Base-by-base conservation (phyloP, 2,797 vertebrate genomes). In the Vireo griseus region DNA sequence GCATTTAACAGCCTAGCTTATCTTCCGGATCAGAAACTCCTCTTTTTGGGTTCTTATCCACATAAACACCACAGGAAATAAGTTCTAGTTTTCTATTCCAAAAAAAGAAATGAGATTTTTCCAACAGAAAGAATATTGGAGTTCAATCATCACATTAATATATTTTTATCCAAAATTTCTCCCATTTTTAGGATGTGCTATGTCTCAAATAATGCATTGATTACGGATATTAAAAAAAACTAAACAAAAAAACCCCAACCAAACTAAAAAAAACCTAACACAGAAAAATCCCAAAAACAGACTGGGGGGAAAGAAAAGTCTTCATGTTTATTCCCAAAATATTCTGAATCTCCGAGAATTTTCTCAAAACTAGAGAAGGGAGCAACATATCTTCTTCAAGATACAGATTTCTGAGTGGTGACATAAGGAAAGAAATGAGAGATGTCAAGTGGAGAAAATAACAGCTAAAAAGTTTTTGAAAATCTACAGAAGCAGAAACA, bases 251-350 rank as follows among this genome's bases (percentile, higher is more conserved):
- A 62, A 11, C 1, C 2, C 2, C 12, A 58, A 35, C 2, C 28
- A 76, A 54, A 15, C 4, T 11, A 16, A 48, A 22, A 9, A 35
- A 45, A n/a, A 25, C n/a, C 6, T 33, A 33, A 33, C 20, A 33
- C 16, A 31, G 15, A 29, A 42, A 1, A 2, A 10, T 21, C 12
- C 16, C 5, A 28, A n/a, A 57, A 65, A 7, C 4, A 48, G 37
- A 12, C 5, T 24, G 35, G 16, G 9, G 4, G 3, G 0, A 0
- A 4, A 13, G 16, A 20, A 22, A 75, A 10, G 7, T 13, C 7
- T 25, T 29, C 12, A 8, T 45, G 28, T 26, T 26, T 44, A 28
- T 45, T 75, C 67, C 52, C n/a, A 67, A 59, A 59, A n/a, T 59
- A 45, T 24, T n/a, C 52, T n/a, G 17, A 44, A 22, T 28, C 8